A percentile compares a stretch with the other conserved stretches of the same genome.
Evolutionary conservation across 2,888 invertebrate genomes (phyloP).

Genomic region (Odontomyia ornata): DNA sequence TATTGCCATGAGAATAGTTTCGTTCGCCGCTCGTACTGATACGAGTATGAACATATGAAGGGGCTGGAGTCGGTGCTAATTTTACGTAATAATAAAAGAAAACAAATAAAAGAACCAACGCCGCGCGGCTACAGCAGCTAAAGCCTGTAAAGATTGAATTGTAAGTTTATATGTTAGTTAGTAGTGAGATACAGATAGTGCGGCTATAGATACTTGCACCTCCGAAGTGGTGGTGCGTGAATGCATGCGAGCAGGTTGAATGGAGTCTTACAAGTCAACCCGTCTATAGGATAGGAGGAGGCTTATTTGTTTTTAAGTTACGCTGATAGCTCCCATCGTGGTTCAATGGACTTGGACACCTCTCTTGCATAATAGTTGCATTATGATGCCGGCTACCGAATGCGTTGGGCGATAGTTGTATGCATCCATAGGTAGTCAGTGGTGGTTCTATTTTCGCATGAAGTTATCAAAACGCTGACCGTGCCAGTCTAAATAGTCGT

Average conservation of each 20-base stretch:
- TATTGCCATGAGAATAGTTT: constrained; percentile 26
- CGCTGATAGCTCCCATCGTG: neutral
- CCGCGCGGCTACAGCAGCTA: neutral
- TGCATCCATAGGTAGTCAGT: neutral
- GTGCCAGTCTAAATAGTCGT: neutral
- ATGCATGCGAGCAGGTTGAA: constrained; percentile 15
- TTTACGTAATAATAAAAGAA: constrained; percentile 25
- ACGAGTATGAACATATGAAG: neutral
- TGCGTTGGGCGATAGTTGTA: neutral
- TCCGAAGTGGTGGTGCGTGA: neutral
- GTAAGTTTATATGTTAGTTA: too few relatives aligned
- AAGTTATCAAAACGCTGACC: constrained; percentile 24
- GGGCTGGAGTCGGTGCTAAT: constrained; percentile 16
- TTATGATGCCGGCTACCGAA: neutral
- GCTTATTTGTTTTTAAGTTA: neutral
- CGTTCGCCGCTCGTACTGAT: neutral
- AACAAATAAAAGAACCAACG: neutral
- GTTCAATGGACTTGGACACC: constrained; percentile 27
- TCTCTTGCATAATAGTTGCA: constrained; percentile 35
- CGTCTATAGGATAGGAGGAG: neutral
- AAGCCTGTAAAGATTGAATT: too few relatives aligned
- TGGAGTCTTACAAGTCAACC: neutral
- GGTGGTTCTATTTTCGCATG: constrained; percentile 2
- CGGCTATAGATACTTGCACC: neutral
- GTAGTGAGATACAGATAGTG: too few relatives aligned